Conservation (phyloP, 2,113 vertebrate species). For the Gobius niger region DNA sequence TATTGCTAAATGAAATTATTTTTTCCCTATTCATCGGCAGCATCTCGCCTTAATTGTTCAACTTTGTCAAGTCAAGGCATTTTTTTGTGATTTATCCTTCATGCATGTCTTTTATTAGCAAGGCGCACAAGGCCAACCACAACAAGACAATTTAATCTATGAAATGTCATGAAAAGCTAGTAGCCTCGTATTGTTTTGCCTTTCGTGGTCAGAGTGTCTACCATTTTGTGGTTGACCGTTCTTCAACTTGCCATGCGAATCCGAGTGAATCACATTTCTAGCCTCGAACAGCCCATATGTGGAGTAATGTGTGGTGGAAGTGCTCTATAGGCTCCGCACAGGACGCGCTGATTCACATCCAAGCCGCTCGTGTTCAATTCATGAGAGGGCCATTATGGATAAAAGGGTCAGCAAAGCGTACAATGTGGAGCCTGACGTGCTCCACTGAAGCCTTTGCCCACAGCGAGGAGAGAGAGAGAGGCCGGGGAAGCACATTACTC, state of each 20-base stretch:
- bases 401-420: slow-evolving; percentile 61
- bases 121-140: not conserved
- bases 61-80: too few species aligned
- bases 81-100: too few species aligned
- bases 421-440: slow-evolving; percentile 17
- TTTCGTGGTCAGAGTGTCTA: slow-evolving; percentile 1
- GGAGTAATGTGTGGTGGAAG: slow-evolving; percentile 37
- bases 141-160: not conserved
- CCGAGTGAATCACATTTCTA: slow-evolving; percentile 3
- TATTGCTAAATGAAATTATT: too few species aligned
- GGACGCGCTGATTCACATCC: slow-evolving; percentile 56
- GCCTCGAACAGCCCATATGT: slow-evolving; percentile 24
- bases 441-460: slow-evolving; percentile 32
- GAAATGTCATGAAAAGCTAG: not conserved
- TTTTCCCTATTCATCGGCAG: too few species aligned
- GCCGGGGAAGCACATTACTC: slow-evolving; percentile 6
- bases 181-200: not conserved
- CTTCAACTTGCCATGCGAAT: slow-evolving; percentile 1
- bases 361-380: slow-evolving; percentile 61
- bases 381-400: slow-evolving; percentile 57
- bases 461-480: slow-evolving; percentile 10
- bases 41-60: too few species aligned
- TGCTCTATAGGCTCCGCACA: slow-evolving; percentile 29
- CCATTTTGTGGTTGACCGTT: slow-evolving; percentile 20
- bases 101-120: not conserved